These are phyloP conservation scores for Campopleginae sp. DNA, from an alignment of 2,888 invertebrate species.

Conservation along the genomic window DNA sequence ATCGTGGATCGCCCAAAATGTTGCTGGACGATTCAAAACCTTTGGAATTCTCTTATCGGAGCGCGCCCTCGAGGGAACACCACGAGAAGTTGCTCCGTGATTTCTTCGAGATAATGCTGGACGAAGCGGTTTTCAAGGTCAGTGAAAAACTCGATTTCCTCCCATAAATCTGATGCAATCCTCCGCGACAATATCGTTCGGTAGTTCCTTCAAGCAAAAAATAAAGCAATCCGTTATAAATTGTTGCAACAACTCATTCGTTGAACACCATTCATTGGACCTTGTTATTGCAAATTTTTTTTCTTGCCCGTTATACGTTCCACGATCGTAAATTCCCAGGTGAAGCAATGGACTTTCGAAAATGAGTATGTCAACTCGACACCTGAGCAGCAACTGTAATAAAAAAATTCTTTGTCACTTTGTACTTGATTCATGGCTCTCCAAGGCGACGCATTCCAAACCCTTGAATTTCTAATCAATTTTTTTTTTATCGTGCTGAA, in stretches of 20 bases:
- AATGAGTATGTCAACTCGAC: not conserved
- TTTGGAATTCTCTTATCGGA: slow-evolving; percentile 74
- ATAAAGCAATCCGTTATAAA: slow-evolving; percentile 4
- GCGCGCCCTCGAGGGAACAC: slow-evolving; percentile 87
- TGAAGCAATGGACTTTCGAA: slow-evolving; percentile 15
- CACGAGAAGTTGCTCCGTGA: slow-evolving; percentile 91
- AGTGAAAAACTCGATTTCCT: slow-evolving; percentile 56
- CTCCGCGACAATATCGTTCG: slow-evolving; percentile 2
- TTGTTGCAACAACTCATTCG: slow-evolving; percentile 12
- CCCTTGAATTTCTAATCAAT: not conserved
- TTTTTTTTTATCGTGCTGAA: not conserved
- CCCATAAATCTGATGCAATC: not conserved
- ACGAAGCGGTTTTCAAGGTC: slow-evolving; percentile 90
- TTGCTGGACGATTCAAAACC: slow-evolving; percentile 5
- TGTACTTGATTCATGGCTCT: slow-evolving; percentile 1
- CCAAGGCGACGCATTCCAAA: not conserved
- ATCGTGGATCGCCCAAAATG: slow-evolving; percentile 30
- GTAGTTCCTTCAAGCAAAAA: slow-evolving; percentile 21
- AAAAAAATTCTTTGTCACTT: slow-evolving; percentile 5
- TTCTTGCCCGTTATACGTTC: not conserved
- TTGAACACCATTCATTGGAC: too few relatives aligned
- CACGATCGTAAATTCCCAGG: not conserved
- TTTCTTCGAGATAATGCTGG: slow-evolving; percentile 89
- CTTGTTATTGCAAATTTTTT: slow-evolving; percentile 8
- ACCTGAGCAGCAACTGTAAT: not conserved